Conservation (phyloP, 1,140 invertebrate genomes). For the Lepidurus apus region DNA sequence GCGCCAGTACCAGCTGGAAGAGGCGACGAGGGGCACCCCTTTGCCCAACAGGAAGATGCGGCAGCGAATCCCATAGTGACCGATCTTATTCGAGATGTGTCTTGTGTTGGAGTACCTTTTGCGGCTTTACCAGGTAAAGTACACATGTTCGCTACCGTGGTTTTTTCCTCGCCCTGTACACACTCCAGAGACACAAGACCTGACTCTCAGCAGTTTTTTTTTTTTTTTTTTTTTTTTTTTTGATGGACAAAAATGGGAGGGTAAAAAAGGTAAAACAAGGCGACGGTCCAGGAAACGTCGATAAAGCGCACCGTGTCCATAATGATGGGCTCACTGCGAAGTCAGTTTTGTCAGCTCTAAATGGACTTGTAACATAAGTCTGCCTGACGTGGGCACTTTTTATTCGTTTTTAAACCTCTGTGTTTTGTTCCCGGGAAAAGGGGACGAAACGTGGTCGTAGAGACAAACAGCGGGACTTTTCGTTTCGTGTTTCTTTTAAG, state of each 20-base stretch:
- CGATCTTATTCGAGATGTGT: conserved; percentile 51
- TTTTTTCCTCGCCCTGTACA: background rate
- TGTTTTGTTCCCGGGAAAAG: background rate
- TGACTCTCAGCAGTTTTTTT: background rate
- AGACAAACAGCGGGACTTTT: background rate
- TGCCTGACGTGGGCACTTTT: conserved; percentile 11
- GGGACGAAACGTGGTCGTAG: background rate
- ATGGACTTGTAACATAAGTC: conserved; percentile 21
- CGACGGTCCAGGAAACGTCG: background rate
- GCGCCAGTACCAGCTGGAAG: conserved; percentile 43
- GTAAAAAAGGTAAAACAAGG: background rate
- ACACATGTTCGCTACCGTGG: background rate
- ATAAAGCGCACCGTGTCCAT: conserved; percentile 12
- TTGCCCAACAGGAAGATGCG: background rate
- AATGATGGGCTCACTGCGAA: conserved; percentile 14
- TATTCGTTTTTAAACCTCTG: background rate
- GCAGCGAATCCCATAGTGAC: conserved; percentile 26
- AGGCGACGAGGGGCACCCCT: background rate
- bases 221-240: background rate
- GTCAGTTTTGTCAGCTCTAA: conserved; percentile 14
- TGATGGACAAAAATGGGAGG: background rate
- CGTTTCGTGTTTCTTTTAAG: background rate
- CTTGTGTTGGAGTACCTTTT: conserved; percentile 57
- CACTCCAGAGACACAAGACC: too few species aligned
- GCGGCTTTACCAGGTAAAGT: conserved; percentile 55